A percentile compares a stretch with the other conserved stretches of the same genome.
phyloP scores from a whole-genome alignment of 2,888 invertebrate species.

The Amiota communis region DNA sequence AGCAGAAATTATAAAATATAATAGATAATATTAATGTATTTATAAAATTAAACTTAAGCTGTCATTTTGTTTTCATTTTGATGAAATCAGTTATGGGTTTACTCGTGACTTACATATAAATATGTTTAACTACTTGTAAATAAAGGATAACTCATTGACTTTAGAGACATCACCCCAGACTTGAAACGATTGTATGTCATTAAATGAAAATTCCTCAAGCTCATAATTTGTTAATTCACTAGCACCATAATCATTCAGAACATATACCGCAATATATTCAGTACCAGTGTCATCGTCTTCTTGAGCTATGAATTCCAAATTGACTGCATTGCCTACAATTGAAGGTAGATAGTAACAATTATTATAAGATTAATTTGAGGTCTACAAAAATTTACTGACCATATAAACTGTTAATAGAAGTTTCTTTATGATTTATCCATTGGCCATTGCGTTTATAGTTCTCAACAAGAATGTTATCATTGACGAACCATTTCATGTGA shows the following conservation, averaged over 20 bases:
- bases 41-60: too few species aligned
- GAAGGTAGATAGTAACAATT: conserved; percentile 44
- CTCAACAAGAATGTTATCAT: conserved; percentile 61
- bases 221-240: conserved; percentile 63
- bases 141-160: conserved; percentile 65
- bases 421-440: conserved; percentile 65
- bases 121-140: conserved; percentile 50
- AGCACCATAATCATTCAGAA: conserved; percentile 58
- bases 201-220: conserved; percentile 45
- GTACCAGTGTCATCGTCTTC: conserved; percentile 42
- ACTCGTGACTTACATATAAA: too few species aligned
- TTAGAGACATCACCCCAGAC: conserved; percentile 72
- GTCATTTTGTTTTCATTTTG: too few species aligned
- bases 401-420: conserved; percentile 56
- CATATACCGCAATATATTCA: conserved; percentile 62
- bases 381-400: conserved; percentile 56
- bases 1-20: too few species aligned
- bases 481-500: conserved; percentile 68
- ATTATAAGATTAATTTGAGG: conserved; percentile 1
- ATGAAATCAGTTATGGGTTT: too few species aligned
- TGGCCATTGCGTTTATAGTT: conserved; percentile 66
- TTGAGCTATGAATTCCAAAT: conserved; percentile 62
- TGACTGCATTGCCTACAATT: conserved; percentile 69
- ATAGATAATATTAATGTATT: too few species aligned
- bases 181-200: conserved; percentile 67